Base-by-base conservation (phyloP, 2,113 vertebrate species). In the Geococcyx californianus region DNA sequence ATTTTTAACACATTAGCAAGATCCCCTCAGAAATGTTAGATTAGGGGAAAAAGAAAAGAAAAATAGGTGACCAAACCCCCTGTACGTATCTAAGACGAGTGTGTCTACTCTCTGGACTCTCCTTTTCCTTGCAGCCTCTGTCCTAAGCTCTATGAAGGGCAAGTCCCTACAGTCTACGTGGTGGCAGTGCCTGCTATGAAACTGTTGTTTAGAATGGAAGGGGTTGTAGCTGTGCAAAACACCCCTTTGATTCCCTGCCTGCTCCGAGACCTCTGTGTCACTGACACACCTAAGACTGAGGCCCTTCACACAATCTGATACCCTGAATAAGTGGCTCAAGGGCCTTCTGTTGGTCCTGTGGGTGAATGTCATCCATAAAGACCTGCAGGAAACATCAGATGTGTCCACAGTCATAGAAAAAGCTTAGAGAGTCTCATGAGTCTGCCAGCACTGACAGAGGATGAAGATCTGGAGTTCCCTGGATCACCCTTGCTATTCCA, bases 331-430 rank as follows among this genome's bases (percentile, higher is more conserved):
- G 56, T 34, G 64, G 77, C 89, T 90, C 93, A 90, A 90, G 83
- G 69, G 88, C 92, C 93, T 96, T 92, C 86, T 66, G 68, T 84
- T 87, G 94, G 83, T 93, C 90, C 88, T 5, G 10, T 49, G 66
- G 73, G 85, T 93, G 80, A 90, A 58, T 84, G 92, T 89, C 88
- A 75, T 84, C 90, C 73, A 20, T 90, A 93, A 96, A 60, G 79
- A 96, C 90, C 93, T 86, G 92, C 79, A 86, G 94, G 89, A 92
- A 96, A 93, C 84, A 95, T 86, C 75, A 93, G 69, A 95, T 49
- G 87, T 21, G n/a, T 88, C 88, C 88, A 96, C 79, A 81, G 76
- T 90, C 92, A 92, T 82, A 81, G 93, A 90, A 94, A 81, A 93
- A 88, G 88, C 89, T 85, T 55, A 69, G 44, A 69, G 44, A 49